phyloP scores from a whole-genome alignment of 2,113 vertebrate genomes.

The Danionella cerebrum region DNA sequence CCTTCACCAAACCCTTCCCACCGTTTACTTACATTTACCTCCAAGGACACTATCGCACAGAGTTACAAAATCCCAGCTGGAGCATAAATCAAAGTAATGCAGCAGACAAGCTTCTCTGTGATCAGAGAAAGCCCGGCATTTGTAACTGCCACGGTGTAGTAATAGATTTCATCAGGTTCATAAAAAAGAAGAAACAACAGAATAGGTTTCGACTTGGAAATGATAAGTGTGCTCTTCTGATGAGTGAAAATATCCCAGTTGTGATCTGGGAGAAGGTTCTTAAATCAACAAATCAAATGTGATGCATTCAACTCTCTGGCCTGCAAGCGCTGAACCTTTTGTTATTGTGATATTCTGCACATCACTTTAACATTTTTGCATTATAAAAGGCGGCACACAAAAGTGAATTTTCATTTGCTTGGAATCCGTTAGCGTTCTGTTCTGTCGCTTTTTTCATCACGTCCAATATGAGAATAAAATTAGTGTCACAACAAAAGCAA shows the following conservation, averaged over 20 bases:
- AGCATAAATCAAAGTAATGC: conserved; percentile 57
- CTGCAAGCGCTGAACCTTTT: conserved; percentile 18
- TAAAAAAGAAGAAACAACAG: conserved; percentile 11
- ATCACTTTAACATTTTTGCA: conserved; percentile 3
- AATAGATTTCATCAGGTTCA: conserved; percentile 40
- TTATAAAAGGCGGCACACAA: not conserved
- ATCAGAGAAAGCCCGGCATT: conserved; percentile 30
- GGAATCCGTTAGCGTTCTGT: not conserved
- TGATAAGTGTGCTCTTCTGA: conserved; percentile 28
- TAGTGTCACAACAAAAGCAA: not conserved
- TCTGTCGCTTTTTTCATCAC: not conserved
- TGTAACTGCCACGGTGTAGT: conserved; percentile 38
- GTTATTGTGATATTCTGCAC: conserved; percentile 12
- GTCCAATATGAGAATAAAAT: not conserved
- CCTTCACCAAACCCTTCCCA: conserved; percentile 13
- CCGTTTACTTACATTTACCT: conserved; percentile 37
- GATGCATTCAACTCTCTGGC: conserved; percentile 21
- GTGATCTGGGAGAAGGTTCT: conserved; percentile 20
- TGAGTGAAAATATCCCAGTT: conserved; percentile 23
- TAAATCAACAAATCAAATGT: conserved; percentile 31
- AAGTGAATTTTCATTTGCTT: not conserved
- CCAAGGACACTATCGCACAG: conserved; percentile 55
- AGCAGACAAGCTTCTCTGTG: conserved; percentile 33
- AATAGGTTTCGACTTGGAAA: conserved; percentile 25
- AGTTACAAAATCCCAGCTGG: conserved; percentile 55